A percentile compares a stretch with the other conserved stretches of the same genome.
These are phyloP conservation scores for Meda fulgida DNA, from an alignment of 2,797 vertebrate species.

Conservation along the genomic window DNA sequence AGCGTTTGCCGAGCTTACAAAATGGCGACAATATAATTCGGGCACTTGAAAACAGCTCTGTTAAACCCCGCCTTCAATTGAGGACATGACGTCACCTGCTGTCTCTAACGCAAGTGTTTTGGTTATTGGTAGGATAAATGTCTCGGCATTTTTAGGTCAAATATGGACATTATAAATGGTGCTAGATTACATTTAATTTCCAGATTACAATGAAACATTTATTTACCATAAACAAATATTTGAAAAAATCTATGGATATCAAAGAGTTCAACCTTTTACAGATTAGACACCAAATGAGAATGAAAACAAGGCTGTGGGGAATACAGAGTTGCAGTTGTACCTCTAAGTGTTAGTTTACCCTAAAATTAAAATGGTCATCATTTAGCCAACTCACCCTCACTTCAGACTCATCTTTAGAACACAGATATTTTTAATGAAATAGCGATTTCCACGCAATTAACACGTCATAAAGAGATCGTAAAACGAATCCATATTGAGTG, in stretches of 20 bases:
- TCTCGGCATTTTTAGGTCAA: not conserved
- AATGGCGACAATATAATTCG: constrained; percentile 67
- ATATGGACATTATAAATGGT: not conserved
- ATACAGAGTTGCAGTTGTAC: not conserved
- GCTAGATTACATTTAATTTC: not conserved
- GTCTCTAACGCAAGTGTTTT: constrained; percentile 23
- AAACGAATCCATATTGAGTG: too few species aligned
- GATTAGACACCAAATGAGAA: not conserved
- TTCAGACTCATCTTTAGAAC: too few species aligned
- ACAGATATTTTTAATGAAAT: too few species aligned
- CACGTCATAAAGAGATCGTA: too few species aligned
- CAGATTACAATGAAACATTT: not conserved
- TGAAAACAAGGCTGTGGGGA: not conserved
- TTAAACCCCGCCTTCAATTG: constrained; percentile 67
- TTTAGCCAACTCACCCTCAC: too few species aligned
- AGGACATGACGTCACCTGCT: constrained; percentile 37
- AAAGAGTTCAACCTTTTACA: not conserved
- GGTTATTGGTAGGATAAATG: constrained; percentile 8
- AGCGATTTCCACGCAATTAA: too few species aligned
- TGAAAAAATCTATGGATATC: not conserved
- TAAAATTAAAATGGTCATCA: too few species aligned
- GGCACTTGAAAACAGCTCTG: constrained; percentile 69
- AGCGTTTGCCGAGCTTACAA: constrained; percentile 65
- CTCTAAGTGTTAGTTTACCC: too few species aligned
- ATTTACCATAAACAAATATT: not conserved